Percentiles rank a stretch among this genome's conserved stretches.
Evolutionary conservation across 2,113 vertebrate genomes (phyloP).

Genomic region (Entosphenus tridentatus): DNA sequence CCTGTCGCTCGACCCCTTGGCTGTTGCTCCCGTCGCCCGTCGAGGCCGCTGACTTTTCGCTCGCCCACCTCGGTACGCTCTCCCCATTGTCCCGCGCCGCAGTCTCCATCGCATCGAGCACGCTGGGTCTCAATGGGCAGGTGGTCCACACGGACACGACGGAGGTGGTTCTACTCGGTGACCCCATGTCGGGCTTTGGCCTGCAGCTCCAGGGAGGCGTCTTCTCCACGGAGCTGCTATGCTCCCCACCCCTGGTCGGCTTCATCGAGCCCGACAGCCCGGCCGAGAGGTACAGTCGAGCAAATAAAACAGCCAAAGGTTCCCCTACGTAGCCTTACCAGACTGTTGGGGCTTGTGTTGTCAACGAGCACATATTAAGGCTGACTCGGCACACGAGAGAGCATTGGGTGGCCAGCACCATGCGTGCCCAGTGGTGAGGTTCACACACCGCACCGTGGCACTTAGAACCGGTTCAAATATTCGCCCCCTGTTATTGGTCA

Average conservation of each 20-base stretch:
- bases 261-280: slow-evolving; percentile 92
- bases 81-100: slow-evolving; percentile 16
- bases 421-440: too few species aligned
- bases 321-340: too few species aligned
- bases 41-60: background rate
- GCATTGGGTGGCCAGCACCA: too few species aligned
- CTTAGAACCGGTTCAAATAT: too few species aligned
- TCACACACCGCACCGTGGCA: too few species aligned
- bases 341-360: too few species aligned
- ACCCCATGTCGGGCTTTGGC: slow-evolving; percentile 73
- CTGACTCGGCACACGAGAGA: too few species aligned
- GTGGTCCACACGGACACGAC: slow-evolving; percentile 94
- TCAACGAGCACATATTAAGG: too few species aligned
- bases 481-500: too few species aligned
- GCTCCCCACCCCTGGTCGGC: slow-evolving; percentile 86
- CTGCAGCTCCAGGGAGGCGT: slow-evolving; percentile 92
- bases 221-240: slow-evolving; percentile 79
- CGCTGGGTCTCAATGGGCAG: slow-evolving; percentile 76
- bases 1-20: too few species aligned
- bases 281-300: slow-evolving; percentile 44
- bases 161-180: slow-evolving; percentile 59
- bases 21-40: too few species aligned
- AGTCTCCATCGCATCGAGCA: slow-evolving; percentile 86
- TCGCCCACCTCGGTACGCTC: slow-evolving; percentile 8
- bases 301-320: too few species aligned